Percentiles rank a stretch among this genome's conserved stretches.
Conservation (phyloP, 2,888 invertebrate species). For the Athrips mouffetella region DNA sequence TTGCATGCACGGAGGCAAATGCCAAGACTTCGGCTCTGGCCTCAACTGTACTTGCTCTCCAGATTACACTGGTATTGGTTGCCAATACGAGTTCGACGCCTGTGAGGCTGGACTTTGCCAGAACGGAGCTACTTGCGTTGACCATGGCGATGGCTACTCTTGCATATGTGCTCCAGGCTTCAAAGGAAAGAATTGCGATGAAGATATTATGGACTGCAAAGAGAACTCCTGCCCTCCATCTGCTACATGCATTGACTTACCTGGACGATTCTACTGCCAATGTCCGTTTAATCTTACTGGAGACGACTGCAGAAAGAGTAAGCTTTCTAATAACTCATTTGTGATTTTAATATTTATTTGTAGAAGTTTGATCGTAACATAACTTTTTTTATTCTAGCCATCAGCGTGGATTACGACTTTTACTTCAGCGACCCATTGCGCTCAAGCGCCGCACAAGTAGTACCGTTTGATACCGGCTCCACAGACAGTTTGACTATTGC, state of each 20-base stretch:
- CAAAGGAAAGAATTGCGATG: constrained; percentile 90
- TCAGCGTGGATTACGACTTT: constrained; percentile 98
- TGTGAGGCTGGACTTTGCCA: constrained; percentile 93
- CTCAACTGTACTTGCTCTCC: constrained; percentile 94
- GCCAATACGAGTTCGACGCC: constrained; percentile 95
- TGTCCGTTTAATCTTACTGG: constrained; percentile 98
- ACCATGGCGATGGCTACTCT: constrained; percentile 89
- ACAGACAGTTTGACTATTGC: constrained; percentile 91
- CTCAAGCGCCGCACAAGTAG: constrained; percentile 94
- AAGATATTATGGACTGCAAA: constrained; percentile 94
- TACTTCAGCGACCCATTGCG: constrained; percentile 95
- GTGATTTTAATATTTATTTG: background rate
- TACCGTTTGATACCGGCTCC: constrained; percentile 90
- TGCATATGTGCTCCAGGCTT: constrained; percentile 91
- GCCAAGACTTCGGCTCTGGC: constrained; percentile 96
- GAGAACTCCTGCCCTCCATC: constrained; percentile 96
- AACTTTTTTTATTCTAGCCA: constrained; percentile 80
- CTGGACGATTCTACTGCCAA: constrained; percentile 94
- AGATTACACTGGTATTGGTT: constrained; percentile 92
- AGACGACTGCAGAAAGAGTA: constrained; percentile 96
- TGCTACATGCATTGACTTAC: constrained; percentile 93
- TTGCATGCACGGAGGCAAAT: constrained; percentile 97
- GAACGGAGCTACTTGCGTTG: constrained; percentile 95
- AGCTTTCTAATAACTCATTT: constrained; percentile 36
- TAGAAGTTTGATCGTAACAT: too few species aligned